phyloP scores from a whole-genome alignment of 2,113 vertebrate genomes.

The Pterocles burchelli region DNA sequence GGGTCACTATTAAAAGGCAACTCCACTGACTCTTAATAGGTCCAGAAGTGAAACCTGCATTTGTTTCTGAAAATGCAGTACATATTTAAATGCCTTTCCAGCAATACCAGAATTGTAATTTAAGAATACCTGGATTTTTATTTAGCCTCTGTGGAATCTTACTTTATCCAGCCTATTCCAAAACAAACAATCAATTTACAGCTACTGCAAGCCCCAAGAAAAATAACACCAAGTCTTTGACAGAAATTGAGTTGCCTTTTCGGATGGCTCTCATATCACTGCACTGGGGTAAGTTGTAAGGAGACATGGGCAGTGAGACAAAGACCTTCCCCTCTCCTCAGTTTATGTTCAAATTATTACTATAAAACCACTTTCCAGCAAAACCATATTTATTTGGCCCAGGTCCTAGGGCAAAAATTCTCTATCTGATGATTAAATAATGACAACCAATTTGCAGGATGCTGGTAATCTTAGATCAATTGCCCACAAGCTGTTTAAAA shows the following conservation, averaged over 20 bases:
- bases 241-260: neutral
- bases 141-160: neutral
- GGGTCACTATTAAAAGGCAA: neutral
- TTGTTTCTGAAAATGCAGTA: neutral
- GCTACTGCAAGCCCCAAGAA: neutral
- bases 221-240: neutral
- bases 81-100: neutral
- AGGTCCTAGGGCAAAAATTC: slow-evolving; percentile 28
- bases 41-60: neutral
- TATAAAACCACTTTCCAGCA: slow-evolving; percentile 32
- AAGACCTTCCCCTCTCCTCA: neutral
- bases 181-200: neutral
- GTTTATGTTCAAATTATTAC: slow-evolving; percentile 20
- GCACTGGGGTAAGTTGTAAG: neutral
- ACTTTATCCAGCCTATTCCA: neutral
- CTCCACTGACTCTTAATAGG: neutral
- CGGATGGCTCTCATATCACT: neutral
- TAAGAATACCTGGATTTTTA: neutral
- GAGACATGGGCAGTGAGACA: neutral
- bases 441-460: slow-evolving; percentile 48
- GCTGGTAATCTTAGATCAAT: slow-evolving; percentile 19
- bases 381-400: slow-evolving; percentile 43
- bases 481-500: slow-evolving; percentile 10
- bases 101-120: neutral
- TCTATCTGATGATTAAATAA: slow-evolving; percentile 55